A percentile compares a stretch with the other conserved stretches of the same genome.
These are phyloP conservation scores for Netelia virgata DNA, from an alignment of 2,888 invertebrate species.

Conservation along the genomic window DNA sequence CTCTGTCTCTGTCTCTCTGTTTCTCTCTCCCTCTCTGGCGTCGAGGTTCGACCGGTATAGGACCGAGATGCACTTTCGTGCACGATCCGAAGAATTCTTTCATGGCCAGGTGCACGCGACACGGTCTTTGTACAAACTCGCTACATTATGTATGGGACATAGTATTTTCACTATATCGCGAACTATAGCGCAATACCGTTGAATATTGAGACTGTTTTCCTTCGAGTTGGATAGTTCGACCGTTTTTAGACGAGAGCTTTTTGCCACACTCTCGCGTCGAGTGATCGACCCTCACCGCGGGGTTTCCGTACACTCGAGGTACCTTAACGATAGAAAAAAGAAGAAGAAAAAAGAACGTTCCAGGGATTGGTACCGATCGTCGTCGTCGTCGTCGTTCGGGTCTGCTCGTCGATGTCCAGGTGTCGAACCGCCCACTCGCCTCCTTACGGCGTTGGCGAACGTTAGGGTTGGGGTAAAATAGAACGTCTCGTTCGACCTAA, in stretches of 20 bases:
- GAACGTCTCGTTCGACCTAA: conserved; percentile 46
- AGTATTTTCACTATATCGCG: conserved; percentile 44
- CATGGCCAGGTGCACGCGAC: conserved; percentile 72
- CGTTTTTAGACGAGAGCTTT: conserved; percentile 56
- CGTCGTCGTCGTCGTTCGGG: conserved; percentile 56
- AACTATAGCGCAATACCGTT: conserved; percentile 36
- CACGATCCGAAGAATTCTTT: conserved; percentile 67
- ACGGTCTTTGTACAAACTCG: conserved; percentile 52
- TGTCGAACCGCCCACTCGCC: conserved; percentile 34
- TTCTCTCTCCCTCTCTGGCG: not conserved
- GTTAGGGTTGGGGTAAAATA: conserved; percentile 8
- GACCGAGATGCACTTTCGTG: conserved; percentile 59
- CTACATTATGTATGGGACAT: conserved; percentile 65
- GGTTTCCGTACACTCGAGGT: conserved; percentile 43
- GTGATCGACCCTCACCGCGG: conserved; percentile 65
- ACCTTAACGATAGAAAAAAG: conserved; percentile 27
- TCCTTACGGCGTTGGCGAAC: conserved; percentile 49
- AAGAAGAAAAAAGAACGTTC: conserved; percentile 33
- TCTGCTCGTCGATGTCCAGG: conserved; percentile 39
- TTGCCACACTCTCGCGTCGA: conserved; percentile 58
- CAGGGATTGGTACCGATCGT: conserved; percentile 27
- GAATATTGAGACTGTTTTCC: conserved; percentile 66
- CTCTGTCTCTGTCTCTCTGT: not conserved
- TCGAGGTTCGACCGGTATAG: not conserved
- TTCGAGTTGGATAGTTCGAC: conserved; percentile 16